These are phyloP conservation scores for Caenorhabditis remanei DNA, from an alignment of 1,140 invertebrate species.

Conservation along the genomic window DNA sequence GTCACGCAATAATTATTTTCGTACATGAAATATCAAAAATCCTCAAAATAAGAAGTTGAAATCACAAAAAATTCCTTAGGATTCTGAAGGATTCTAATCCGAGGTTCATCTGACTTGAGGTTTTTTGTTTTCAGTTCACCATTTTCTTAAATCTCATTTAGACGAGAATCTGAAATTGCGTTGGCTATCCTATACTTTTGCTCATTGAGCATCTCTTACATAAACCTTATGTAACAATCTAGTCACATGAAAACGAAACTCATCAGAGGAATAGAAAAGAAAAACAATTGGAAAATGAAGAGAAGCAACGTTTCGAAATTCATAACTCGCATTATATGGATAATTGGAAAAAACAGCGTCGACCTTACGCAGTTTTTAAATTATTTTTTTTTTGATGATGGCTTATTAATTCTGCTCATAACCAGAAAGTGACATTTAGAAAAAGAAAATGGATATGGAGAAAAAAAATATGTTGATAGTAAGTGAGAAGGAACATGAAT, in stretches of 20 bases:
- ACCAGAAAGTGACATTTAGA: not conserved
- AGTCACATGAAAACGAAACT: constrained; percentile 4
- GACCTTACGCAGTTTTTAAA: not conserved
- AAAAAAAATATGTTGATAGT: constrained; percentile 1
- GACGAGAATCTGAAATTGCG: constrained; percentile 1
- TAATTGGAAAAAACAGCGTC: constrained; percentile 19
- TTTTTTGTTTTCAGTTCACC: constrained; percentile 13
- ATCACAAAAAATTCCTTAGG: too few species aligned
- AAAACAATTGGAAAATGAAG: not conserved
- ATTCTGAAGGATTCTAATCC: too few species aligned
- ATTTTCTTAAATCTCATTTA: constrained; percentile 30
- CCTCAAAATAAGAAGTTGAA: too few species aligned
- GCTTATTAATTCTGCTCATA: not conserved
- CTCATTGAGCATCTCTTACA: constrained; percentile 10
- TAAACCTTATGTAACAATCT: not conserved
- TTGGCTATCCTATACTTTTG: constrained; percentile 29
- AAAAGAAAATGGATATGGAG: not conserved
- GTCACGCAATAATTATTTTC: too few species aligned
- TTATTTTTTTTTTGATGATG: not conserved
- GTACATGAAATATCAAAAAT: too few species aligned
- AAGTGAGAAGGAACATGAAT: constrained; percentile 19
- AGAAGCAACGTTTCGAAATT: not conserved
- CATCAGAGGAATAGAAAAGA: not conserved
- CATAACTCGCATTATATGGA: not conserved
- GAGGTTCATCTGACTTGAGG: not conserved